Base-by-base conservation (phyloP, 2,888 invertebrate genomes). In the Polydrusus cervinus region DNA sequence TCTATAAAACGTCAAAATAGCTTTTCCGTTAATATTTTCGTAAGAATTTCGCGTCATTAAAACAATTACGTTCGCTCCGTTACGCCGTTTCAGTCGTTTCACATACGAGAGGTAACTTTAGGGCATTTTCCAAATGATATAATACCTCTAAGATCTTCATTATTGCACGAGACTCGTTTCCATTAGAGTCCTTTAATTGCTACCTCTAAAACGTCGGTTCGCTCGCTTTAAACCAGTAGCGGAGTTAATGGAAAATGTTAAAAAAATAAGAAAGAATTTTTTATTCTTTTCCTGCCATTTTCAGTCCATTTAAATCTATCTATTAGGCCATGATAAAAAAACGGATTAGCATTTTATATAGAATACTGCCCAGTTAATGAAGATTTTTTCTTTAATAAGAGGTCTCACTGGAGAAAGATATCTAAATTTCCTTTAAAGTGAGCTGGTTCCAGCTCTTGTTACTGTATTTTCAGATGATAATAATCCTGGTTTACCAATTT, bases 131-230 rank as follows among this genome's bases (percentile, higher is more conserved):
- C 69, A 30, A 60, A 60, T 69, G 69, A 69, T 69, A 30, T 69
- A 69, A 69, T 61, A 38, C 51, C 65, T 66, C 51, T 13, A 66
- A 66, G 51, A 69, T 69, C 69, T 69, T 61, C 69, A 69, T 69
- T 69, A 69, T 69, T 69, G 38, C 69, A 45, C 47, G 20, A 60
- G 45, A 60, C 61, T 69, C 47, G 60, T 25, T 47, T 45, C 34
- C 61, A 69, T 60, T 61, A 60, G 43, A 49, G 25, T 57, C 61
- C 60, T 49, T 60, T 69, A 69, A 69, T 69, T 69, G 61, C 61
- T 60, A 60, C 47, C 38, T 61, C 20, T 60, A 61, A 69, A 60
- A 47, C 25, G 18, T 47, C 18, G 30, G 14, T 49, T 49, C 49
- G 57, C 60, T 51, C 49, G 34, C 38, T 30, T 14, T 51, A 40